Conservation (phyloP, 1,140 invertebrate genomes). For the Bombus fervidus region DNA sequence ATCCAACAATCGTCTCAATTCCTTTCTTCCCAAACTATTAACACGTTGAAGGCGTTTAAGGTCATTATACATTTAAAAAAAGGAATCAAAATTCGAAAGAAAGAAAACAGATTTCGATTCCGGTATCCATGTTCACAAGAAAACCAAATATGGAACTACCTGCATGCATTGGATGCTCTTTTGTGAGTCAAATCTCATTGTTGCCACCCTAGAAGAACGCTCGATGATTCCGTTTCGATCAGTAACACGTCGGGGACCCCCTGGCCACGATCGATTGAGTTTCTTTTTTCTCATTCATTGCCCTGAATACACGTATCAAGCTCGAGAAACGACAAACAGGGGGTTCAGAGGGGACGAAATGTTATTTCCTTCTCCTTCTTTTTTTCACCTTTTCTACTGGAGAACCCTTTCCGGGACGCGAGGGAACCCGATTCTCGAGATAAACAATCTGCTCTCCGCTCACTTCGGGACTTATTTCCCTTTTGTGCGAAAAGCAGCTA, state of each 20-base stretch:
- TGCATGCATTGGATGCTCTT: conserved; percentile 32
- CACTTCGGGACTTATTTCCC: conserved; percentile 16
- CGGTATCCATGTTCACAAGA: conserved; percentile 28
- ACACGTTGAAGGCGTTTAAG: background rate
- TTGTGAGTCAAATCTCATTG: conserved; percentile 47
- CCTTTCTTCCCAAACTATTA: background rate
- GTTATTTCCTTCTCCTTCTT: conserved; percentile 55
- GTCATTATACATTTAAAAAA: background rate
- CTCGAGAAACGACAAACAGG: conserved; percentile 16
- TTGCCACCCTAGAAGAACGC: conserved; percentile 54
- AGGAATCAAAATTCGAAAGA: background rate
- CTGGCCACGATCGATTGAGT: conserved; percentile 60
- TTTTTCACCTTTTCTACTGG: background rate
- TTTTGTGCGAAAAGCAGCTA: conserved; percentile 26
- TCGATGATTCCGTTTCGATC: conserved; percentile 66
- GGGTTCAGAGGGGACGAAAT: conserved; percentile 39
- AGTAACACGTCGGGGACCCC: conserved; percentile 54
- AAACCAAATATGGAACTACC: conserved; percentile 45
- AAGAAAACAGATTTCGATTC: conserved; percentile 10
- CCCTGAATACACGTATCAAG: conserved; percentile 33
- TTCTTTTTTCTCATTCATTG: conserved; percentile 65
- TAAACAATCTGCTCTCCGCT: conserved; percentile 56
- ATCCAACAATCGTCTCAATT: background rate
- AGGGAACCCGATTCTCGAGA: conserved; percentile 46
- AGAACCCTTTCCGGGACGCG: conserved; percentile 41